Evolutionary conservation across 2,113 vertebrate species (phyloP).

Genomic region (Paradoxurus hermaphroditus): DNA sequence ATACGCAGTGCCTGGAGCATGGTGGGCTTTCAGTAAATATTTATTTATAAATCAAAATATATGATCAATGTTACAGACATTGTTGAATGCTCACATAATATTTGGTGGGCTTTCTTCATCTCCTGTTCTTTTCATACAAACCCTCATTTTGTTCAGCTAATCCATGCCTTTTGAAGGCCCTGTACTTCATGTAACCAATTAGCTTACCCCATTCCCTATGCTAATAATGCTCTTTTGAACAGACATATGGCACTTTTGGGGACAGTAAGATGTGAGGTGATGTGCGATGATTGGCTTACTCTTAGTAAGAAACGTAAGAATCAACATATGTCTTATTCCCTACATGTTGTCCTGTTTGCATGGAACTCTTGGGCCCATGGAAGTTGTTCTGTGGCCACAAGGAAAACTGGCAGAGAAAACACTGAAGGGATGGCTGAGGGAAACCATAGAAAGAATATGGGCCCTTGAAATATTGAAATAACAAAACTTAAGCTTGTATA

Average conservation of each 20-base stretch:
- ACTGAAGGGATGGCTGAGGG: background rate
- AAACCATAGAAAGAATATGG: background rate
- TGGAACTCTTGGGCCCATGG: background rate
- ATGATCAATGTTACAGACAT: background rate
- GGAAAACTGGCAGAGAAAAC: background rate
- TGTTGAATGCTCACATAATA: background rate
- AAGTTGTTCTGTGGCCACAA: background rate
- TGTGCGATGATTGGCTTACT: background rate
- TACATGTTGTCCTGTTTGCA: background rate
- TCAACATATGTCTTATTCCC: background rate
- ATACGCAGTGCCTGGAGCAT: background rate
- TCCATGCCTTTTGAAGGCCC: background rate
- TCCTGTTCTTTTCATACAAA: background rate
- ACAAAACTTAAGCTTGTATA: background rate
- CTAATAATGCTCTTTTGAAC: background rate
- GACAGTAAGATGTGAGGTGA: background rate
- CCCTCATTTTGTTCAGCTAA: background rate
- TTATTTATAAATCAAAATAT: background rate
- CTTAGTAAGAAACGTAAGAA: background rate
- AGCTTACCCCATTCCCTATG: background rate
- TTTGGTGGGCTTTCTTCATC: background rate
- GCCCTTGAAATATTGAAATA: background rate
- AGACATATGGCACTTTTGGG: background rate
- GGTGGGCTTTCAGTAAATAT: background rate
- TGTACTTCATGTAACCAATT: background rate